Evolutionary conservation across 2,797 vertebrate species (phyloP), one percentile per base, ranked within the genome.

Genomic region (Percopsis omiscomaycus): DNA sequence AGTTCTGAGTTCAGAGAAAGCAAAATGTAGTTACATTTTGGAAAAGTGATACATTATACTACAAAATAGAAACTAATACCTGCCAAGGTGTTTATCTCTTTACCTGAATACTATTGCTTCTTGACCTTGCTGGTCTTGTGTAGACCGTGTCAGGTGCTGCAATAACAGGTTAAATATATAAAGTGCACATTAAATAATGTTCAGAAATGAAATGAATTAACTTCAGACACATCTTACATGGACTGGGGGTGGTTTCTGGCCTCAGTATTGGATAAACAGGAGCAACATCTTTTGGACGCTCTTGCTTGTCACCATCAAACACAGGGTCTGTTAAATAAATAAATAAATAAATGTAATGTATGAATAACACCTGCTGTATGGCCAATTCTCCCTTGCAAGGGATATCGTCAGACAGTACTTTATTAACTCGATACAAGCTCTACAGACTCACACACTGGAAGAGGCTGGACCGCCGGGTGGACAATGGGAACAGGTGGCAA

Each of bases 21-120:
- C 27, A 22, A 61, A 37, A 14, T 5, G 2, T 63, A 42, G 49
- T 4, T 8, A 42, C 37, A 42, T 27, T 27, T 37, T 16, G 32
- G 11, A 52, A 15, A 56, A 62, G 27, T 56, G 12, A 4, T 2
- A 3, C 12, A 10, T 5, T 3, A 1, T 56, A 1, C 65, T 16
- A 48, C 10, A 72, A 46, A 3, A 3, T 27, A 16, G 46, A 32
- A 55, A 8, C 49, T 4, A 42, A 32, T 37, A 42, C 6, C 37
- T n/a, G 13, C 55, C 30, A 15, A n/a, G 8, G n/a, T 29, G 37
- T 5, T 27, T 1, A 61, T 29, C 3, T 15, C 30, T 53, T 84
- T 73, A 93, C 91, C 73, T 89, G 86, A 58, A 92, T 67, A 64
- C 90, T 92, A 46, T 92, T 89, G 42, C 80, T 76, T 15, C 90